Base-by-base conservation (phyloP, 2,113 vertebrate genomes). In the Nycticryphes semicollaris region DNA sequence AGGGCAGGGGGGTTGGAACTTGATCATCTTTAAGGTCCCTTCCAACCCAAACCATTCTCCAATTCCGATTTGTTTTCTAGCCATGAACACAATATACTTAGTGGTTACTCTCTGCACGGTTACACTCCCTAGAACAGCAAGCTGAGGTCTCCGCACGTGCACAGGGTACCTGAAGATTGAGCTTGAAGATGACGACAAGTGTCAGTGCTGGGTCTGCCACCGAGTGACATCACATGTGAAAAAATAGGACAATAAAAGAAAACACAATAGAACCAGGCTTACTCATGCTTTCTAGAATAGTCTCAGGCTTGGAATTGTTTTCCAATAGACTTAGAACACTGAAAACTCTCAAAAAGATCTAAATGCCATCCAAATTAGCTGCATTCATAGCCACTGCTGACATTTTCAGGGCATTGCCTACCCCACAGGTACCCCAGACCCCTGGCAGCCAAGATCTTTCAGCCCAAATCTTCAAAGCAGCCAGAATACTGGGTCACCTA, bases 181-280 rank as follows among this genome's bases (percentile, higher is more conserved):
- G 28, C 27, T 63, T 24, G 19, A 48, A 53, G 78, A 35, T 1
- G 24, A 30, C 2, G 2, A 17, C 16, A 17, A 59, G 27, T 3
- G 2, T 1, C 1, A 4, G 35, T 28, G 39, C 54, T 41, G 45
- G 22, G 14, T 53, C 35, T 35, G 24, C 74, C 74, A 33, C 27
- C 0, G 7, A 64, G 35, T 12, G 12, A 20, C 5, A 8, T 4
- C 18, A 2, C 0, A 10, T 16, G 35, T 31, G 47, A 10, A 37
- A 39, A 68, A 76, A 28, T 0, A 0, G 31, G 53, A 8, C 56
- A 22, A 2, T 2, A 13, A 77, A 43, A 77, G 21, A 33, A 2
- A 48, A 8, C 24, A 4, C 33, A 54, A 14, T 1, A 10, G 15
- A 47, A 68, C 14, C 41, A 43, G 79, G 68, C 14, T 81, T 14